Conservation (phyloP, 92 coral and sea anemone genomes). For the Pocillopora grandis region DNA sequence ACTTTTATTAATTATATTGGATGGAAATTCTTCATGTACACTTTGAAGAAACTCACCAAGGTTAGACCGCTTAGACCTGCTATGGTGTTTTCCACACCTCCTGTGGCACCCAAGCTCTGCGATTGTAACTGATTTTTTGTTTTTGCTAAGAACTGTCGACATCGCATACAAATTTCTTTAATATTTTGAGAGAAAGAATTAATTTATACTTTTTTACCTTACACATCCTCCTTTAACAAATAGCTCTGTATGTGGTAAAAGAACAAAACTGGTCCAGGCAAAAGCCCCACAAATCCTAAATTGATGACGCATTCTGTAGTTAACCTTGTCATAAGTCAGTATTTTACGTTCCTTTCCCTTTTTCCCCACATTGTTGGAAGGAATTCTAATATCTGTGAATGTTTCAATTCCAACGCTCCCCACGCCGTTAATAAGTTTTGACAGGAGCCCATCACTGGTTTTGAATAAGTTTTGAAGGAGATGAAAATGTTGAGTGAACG, state of each 20-base stretch:
- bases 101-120: conserved; percentile 18
- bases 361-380: too few relatives aligned
- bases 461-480: too few relatives aligned
- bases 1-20: background rate
- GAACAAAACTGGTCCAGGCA: too few relatives aligned
- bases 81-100: background rate
- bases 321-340: too few relatives aligned
- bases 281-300: too few relatives aligned
- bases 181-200: conserved; percentile 23
- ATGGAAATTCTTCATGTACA: background rate
- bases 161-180: conserved; percentile 13
- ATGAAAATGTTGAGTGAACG: too few relatives aligned
- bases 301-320: too few relatives aligned
- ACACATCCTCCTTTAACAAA: background rate
- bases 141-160: conserved; percentile 32
- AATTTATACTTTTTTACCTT: conserved; percentile 1
- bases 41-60: conserved; percentile 33
- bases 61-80: conserved; percentile 30
- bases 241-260: background rate
- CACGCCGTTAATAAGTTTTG: too few relatives aligned
- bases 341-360: too few relatives aligned
- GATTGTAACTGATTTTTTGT: conserved; percentile 20
- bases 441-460: too few relatives aligned
- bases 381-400: too few relatives aligned
- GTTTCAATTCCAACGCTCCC: too few relatives aligned